Conservation (phyloP, 2,888 invertebrate genomes). For the Caradrina clavipalpis region DNA sequence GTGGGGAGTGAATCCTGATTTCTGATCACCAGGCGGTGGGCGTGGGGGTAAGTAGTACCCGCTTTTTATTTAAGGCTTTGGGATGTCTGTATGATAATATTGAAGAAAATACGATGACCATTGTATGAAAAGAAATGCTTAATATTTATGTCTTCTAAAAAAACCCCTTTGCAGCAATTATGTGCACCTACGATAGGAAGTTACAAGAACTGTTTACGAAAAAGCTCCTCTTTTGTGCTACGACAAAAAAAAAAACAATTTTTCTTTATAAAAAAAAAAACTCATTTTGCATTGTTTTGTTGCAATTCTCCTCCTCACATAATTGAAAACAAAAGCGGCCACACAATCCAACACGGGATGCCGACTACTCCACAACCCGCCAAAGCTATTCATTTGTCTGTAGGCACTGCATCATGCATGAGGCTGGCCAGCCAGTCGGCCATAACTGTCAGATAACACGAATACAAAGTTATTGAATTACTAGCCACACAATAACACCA, state of each 20-base stretch:
- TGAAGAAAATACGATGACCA: no score
- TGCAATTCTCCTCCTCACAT: slow-evolving; percentile 17
- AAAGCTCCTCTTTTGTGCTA: no score
- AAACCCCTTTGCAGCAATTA: no score
- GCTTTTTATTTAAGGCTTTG: no score
- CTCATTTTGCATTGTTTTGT: slow-evolving; percentile 8
- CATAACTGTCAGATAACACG: slow-evolving; percentile 57
- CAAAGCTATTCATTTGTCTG: slow-evolving; percentile 37
- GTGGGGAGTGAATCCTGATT: no score
- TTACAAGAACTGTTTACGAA: no score
- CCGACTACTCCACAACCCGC: slow-evolving; percentile 6
- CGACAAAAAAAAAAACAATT: no score
- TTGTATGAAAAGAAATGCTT: no score
- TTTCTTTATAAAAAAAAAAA: background rate
- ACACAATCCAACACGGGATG: slow-evolving; percentile 8
- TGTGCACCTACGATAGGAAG: no score
- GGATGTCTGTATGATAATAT: no score
- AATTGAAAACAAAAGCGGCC: slow-evolving; percentile 41
- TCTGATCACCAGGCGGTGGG: background rate
- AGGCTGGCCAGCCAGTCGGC: slow-evolving; percentile 37
- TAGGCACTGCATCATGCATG: slow-evolving; percentile 42
- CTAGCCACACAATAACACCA: slow-evolving; percentile 42
- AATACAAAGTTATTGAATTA: slow-evolving; percentile 60
- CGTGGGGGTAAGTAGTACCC: background rate
- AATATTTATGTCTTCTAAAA: no score